Conservation (phyloP, 2,113 vertebrate species). For the Anolis sagrei region DNA sequence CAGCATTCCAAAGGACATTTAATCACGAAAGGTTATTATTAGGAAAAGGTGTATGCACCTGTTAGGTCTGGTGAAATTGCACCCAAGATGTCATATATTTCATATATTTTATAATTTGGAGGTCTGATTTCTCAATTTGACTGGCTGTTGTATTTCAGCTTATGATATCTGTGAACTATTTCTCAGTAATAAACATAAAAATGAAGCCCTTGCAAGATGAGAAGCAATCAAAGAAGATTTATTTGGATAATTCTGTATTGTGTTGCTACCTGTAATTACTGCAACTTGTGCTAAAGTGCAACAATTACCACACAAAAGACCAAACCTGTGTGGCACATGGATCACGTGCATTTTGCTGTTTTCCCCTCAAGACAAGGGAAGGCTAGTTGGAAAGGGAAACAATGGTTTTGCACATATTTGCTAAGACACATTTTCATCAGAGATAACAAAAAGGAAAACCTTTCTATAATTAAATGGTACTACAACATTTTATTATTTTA, state of each 20-base stretch:
- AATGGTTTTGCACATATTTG: background rate
- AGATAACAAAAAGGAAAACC: background rate
- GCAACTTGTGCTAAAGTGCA: background rate
- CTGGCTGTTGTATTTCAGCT: background rate
- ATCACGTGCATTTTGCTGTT: background rate
- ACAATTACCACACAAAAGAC: background rate
- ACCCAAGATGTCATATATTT: too few species aligned
- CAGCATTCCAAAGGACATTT: too few species aligned
- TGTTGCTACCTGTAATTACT: conserved; percentile 1
- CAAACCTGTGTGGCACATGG: background rate
- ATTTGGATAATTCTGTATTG: background rate
- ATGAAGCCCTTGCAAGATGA: background rate
- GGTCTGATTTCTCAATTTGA: background rate
- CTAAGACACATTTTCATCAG: background rate
- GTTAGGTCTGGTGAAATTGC: too few species aligned
- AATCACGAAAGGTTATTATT: too few species aligned
- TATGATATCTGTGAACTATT: background rate
- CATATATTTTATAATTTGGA: too few species aligned
- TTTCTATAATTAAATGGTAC: background rate
- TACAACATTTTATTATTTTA: background rate
- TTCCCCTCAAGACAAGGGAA: background rate
- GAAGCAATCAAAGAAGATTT: background rate
- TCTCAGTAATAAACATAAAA: background rate
- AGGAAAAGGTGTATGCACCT: too few species aligned
- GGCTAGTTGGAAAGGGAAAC: background rate